Base-by-base conservation (phyloP, 2,113 vertebrate species). In the Melanerpes aurifrons region DNA sequence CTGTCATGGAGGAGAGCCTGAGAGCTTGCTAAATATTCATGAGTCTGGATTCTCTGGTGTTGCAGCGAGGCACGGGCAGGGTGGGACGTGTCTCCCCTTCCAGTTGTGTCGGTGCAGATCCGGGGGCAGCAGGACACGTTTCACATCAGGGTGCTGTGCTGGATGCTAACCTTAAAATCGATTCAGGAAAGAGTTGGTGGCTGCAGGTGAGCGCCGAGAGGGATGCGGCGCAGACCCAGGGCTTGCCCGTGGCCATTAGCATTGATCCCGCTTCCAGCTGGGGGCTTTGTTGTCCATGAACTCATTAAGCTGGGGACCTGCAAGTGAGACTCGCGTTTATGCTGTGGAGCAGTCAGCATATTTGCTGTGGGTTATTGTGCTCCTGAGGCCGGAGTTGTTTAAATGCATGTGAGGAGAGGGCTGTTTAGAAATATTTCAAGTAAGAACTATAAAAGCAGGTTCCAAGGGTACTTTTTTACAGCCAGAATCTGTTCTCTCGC, bases 381-480 rank as follows among this genome's bases (percentile, higher is more conserved):
- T 74, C 77, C 62, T 53, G 91, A 90, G 87, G 86, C 80, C 79
- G 70, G 22, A 83, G 83, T 90, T 87, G 92, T 88, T 96, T 94
- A 94, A 95, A 81, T 93, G 85, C 78, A 53, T 68, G 63, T 76
- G 94, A 89, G 59, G 84, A 86, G 93, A 94, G 77, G 69, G 72
- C 86, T 95, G 75, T 53, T 86, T 32, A 81, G 91, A 91, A 93
- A 86, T 93, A 85, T 89, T 94, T 95, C 83, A 79, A 94, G 74
- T 69, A 74, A 89, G 74, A 85, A 80, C 73, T 76, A 81, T 88
- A 92, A 94, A 88, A 95, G 70, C 47, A 40, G 37, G 57, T 80
- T 92, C 73, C 89, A 77, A 72, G 75, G 86, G 77, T 91, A 74
- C 81, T 88, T 94, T 91, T 93, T 96, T 86, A 79, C 56, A 86